phyloP scores from a whole-genome alignment of 2,113 vertebrate genomes.

The Azemiops feae region DNA sequence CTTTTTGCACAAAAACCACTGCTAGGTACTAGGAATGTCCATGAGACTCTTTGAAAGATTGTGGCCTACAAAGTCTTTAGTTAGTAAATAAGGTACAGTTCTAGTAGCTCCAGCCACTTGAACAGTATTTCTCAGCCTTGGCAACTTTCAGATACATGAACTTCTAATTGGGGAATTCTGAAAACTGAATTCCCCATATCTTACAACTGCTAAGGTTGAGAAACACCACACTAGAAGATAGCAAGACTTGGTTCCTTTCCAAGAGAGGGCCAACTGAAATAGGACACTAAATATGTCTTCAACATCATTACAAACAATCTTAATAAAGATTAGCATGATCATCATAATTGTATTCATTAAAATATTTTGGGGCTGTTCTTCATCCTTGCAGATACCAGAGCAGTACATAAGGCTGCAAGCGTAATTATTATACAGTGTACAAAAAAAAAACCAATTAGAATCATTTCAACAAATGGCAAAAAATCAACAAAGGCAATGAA shows the following conservation, averaged over 20 bases:
- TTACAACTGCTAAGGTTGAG: not conserved
- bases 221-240: not conserved
- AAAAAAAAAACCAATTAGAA: not conserved
- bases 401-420: not conserved
- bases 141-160: not conserved
- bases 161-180: not conserved
- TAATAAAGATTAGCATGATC: not conserved
- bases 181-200: not conserved
- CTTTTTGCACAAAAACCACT: not conserved
- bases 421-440: not conserved
- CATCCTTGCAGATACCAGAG: not conserved
- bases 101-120: constrained; percentile 25
- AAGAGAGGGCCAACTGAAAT: not conserved
- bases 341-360: not conserved
- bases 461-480: not conserved
- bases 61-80: not conserved
- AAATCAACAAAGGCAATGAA: not conserved
- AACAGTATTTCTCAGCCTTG: not conserved
- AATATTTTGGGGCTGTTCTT: not conserved
- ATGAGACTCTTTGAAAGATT: not conserved
- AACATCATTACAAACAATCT: not conserved
- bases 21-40: not conserved
- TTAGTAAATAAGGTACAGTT: constrained; percentile 9
- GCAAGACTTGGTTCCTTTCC: not conserved
- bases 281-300: not conserved